Conservation (phyloP, 2,113 vertebrate species). For the Cynopterus brachyotis region DNA sequence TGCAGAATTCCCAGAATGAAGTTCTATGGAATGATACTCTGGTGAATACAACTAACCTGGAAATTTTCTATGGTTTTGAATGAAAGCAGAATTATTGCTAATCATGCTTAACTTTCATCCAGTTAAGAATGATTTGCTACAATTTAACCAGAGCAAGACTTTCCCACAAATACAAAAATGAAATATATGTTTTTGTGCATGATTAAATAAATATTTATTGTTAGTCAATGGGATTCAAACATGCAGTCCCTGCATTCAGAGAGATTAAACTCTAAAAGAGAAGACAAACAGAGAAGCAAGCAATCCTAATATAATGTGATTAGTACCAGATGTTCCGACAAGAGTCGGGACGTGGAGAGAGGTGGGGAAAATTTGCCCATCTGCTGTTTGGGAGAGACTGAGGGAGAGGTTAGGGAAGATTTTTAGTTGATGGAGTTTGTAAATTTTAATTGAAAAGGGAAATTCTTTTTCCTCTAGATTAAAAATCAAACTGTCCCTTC, state of each 20-base stretch:
- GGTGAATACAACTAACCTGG: background rate
- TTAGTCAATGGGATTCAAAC: slow-evolving; percentile 43
- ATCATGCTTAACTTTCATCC: slow-evolving; percentile 6
- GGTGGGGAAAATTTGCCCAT: background rate
- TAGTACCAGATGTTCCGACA: slow-evolving; percentile 35
- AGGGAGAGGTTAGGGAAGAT: background rate
- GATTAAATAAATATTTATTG: slow-evolving; percentile 60
- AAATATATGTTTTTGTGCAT: slow-evolving; percentile 49
- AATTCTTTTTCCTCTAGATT: background rate
- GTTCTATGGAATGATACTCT: background rate
- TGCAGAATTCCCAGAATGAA: background rate
- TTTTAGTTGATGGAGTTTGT: background rate
- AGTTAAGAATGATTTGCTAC: background rate
- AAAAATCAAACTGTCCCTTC: background rate
- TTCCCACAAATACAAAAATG: background rate
- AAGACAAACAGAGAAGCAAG: slow-evolving; percentile 39
- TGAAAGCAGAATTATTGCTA: background rate
- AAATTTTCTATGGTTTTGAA: background rate
- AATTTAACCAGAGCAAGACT: background rate
- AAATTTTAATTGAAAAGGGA: background rate
- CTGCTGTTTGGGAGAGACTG: background rate
- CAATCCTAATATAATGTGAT: background rate
- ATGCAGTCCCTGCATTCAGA: background rate
- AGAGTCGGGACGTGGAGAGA: background rate
- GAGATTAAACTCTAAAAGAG: slow-evolving; percentile 6